These are phyloP conservation scores for Zaprionus africanus DNA, from an alignment of 1,140 invertebrate genomes.

Conservation along the genomic window DNA sequence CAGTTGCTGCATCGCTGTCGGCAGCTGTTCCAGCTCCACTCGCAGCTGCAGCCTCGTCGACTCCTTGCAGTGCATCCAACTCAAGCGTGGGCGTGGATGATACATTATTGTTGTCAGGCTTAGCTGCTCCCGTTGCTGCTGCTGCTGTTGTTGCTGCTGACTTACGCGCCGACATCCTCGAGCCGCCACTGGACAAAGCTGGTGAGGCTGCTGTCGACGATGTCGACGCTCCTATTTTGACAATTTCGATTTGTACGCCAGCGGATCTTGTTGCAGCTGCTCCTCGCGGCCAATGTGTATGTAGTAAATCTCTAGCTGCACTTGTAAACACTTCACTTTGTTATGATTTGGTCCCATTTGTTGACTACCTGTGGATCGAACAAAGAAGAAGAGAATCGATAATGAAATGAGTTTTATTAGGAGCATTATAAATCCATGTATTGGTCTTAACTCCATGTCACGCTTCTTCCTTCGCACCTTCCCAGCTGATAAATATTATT, in stretches of 20 bases:
- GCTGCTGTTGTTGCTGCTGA: conserved; percentile 34
- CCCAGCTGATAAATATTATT: too few relatives aligned
- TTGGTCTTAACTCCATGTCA: too few relatives aligned
- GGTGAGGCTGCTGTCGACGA: conserved; percentile 67
- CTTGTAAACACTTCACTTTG: conserved; percentile 65
- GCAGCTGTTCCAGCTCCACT: neutral
- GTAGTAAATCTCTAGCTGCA: conserved; percentile 39
- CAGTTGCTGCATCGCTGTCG: neutral
- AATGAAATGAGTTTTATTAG: neutral
- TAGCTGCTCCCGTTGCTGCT: neutral
- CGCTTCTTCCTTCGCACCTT: too few relatives aligned
- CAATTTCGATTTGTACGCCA: conserved; percentile 28
- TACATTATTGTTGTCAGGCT: conserved; percentile 39
- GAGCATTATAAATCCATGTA: too few relatives aligned
- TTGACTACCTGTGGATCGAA: conserved; percentile 51
- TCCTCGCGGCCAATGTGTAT: conserved; percentile 19
- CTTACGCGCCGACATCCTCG: conserved; percentile 79
- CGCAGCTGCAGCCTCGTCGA: conserved; percentile 1
- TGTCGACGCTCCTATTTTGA: conserved; percentile 78
- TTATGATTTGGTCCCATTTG: conserved; percentile 78
- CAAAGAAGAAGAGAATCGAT: neutral
- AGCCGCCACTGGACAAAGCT: conserved; percentile 49
- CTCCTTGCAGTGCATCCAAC: conserved; percentile 1
- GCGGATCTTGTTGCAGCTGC: conserved; percentile 19
- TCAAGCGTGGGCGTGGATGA: conserved; percentile 17